phyloP scores from a whole-genome alignment of 2,888 invertebrate genomes.

The Perizoma flavofasciatum region DNA sequence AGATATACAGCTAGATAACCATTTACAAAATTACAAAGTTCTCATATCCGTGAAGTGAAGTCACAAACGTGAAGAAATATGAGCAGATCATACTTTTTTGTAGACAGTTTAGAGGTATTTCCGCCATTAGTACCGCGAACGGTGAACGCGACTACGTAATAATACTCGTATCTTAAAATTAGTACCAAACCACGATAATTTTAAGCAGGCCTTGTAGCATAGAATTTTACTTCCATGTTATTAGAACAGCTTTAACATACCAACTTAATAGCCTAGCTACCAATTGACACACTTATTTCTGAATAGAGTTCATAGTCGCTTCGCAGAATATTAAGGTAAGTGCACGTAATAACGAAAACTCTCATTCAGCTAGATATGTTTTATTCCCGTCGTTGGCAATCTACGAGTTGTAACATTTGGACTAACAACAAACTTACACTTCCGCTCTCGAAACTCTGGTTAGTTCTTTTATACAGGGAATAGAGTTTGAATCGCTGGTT shows the following conservation, averaged over 20 bases:
- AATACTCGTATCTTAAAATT: no score
- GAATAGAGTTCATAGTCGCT: conserved; percentile 55
- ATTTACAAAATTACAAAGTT: no score
- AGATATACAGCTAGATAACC: no score
- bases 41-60: no score
- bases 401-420: conserved; percentile 47
- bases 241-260: conserved; percentile 7
- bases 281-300: conserved; percentile 5
- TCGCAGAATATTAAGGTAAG: conserved; percentile 57
- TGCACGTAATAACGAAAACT: conserved; percentile 65
- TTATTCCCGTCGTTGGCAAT: conserved; percentile 62
- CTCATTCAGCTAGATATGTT: conserved; percentile 63
- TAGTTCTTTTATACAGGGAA: not conserved
- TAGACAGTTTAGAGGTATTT: no score
- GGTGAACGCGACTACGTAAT: no score
- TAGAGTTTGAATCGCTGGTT: conserved; percentile 3
- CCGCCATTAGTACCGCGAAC: no score
- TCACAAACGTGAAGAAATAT: no score
- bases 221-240: no score
- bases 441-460: not conserved
- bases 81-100: no score
- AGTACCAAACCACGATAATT: no score
- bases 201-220: no score
- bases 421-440: conserved; percentile 37
- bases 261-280: not conserved